A percentile compares a stretch with the other conserved stretches of the same genome.
These are phyloP conservation scores for Rhineura floridana DNA, from an alignment of 2,113 vertebrate species.

Conservation along the genomic window DNA sequence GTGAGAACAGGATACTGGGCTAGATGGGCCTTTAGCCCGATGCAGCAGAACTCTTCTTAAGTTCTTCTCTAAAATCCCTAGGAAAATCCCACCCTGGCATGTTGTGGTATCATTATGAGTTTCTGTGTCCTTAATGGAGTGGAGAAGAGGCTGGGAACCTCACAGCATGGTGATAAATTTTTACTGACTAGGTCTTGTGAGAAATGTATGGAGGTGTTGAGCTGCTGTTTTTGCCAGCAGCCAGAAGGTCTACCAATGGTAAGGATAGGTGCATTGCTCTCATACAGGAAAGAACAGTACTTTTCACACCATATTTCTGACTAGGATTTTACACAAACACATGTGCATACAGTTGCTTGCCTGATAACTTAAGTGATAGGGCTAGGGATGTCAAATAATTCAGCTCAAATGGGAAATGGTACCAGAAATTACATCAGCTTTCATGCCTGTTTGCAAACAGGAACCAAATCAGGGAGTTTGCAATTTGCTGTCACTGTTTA, in stretches of 20 bases:
- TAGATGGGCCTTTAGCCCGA: no score
- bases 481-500: no score
- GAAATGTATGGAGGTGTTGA: not conserved
- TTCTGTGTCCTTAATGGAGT: no score
- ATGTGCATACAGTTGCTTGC: constrained; percentile 26
- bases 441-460: no score
- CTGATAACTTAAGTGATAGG: constrained; percentile 37
- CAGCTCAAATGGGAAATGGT: no score
- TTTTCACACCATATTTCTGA: constrained; percentile 33
- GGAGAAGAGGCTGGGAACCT: not conserved
- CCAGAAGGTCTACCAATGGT: not conserved
- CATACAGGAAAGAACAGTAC: constrained; percentile 42
- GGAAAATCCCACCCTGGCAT: not conserved
- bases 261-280: constrained; percentile 37
- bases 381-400: no score
- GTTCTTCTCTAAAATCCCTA: not conserved
- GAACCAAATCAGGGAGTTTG: no score
- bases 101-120: not conserved
- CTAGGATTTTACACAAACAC: constrained; percentile 29
- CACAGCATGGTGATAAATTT: not conserved
- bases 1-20: no score
- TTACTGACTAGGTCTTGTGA: not conserved
- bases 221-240: not conserved
- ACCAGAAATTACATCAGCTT: no score
- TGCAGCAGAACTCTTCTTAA: no score